Evolutionary conservation across 2,113 vertebrate species (phyloP).

Genomic region (Mastomys natalensis): DNA sequence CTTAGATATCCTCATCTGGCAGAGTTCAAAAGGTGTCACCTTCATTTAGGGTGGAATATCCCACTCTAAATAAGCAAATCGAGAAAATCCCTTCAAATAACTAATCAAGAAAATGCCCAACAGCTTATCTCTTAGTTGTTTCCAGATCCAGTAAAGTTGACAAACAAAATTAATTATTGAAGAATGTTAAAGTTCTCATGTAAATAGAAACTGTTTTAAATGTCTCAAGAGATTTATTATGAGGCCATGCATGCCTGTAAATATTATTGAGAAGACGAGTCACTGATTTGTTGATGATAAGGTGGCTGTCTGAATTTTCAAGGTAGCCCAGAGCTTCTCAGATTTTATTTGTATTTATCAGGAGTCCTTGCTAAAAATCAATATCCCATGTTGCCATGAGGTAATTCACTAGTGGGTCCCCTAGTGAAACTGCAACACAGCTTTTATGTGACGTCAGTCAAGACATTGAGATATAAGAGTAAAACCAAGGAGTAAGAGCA

Average conservation of each 20-base stretch:
- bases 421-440: not conserved
- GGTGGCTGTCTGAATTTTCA: not conserved
- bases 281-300: not conserved
- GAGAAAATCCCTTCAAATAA: not conserved
- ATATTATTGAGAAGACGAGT: not conserved
- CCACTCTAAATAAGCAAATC: not conserved
- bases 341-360: not conserved
- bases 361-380: not conserved
- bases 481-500: not conserved
- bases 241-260: not conserved
- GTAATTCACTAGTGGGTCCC: not conserved
- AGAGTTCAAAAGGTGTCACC: no score
- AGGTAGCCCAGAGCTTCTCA: not conserved
- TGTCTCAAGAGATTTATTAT: not conserved
- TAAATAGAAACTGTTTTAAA: not conserved
- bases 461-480: not conserved
- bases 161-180: not conserved
- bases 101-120: not conserved
- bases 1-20: not conserved
- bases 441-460: not conserved
- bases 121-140: not conserved
- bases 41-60: not conserved
- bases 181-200: not conserved
- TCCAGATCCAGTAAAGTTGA: not conserved
- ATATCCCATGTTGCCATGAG: not conserved